These are phyloP conservation scores for Pyrgus malvae DNA, from an alignment of 2,888 invertebrate species.

Conservation along the genomic window DNA sequence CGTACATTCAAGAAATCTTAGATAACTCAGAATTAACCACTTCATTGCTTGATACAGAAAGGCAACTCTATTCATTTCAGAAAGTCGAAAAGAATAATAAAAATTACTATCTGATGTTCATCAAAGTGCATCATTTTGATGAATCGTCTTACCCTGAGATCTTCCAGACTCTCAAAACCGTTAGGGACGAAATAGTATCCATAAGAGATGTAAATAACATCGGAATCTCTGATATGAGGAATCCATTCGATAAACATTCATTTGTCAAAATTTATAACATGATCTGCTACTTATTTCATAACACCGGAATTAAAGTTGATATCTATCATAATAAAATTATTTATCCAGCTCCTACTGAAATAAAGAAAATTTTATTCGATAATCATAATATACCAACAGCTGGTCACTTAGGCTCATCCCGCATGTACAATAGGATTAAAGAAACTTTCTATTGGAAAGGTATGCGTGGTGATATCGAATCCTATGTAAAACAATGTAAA, in stretches of 20 bases:
- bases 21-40: background rate
- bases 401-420: background rate
- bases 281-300: constrained; percentile 28
- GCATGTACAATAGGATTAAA: background rate
- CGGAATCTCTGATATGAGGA: constrained; percentile 12
- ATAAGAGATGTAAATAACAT: background rate
- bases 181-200: background rate
- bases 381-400: background rate
- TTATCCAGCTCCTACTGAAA: background rate
- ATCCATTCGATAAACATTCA: constrained; percentile 29
- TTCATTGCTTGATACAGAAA: constrained; percentile 17
- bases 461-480: background rate
- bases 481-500: too few relatives aligned
- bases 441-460: background rate
- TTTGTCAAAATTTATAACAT: constrained; percentile 34
- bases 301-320: constrained; percentile 29
- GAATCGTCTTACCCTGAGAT: background rate
- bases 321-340: background rate
- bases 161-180: background rate
- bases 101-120: constrained; percentile 26
- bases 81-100: constrained; percentile 4
- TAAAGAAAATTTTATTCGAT: background rate
- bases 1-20: background rate
- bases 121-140: constrained; percentile 27
- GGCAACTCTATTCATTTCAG: background rate